Conservation (phyloP, 1,140 invertebrate species). For the Drosophila sechellia region DNA sequence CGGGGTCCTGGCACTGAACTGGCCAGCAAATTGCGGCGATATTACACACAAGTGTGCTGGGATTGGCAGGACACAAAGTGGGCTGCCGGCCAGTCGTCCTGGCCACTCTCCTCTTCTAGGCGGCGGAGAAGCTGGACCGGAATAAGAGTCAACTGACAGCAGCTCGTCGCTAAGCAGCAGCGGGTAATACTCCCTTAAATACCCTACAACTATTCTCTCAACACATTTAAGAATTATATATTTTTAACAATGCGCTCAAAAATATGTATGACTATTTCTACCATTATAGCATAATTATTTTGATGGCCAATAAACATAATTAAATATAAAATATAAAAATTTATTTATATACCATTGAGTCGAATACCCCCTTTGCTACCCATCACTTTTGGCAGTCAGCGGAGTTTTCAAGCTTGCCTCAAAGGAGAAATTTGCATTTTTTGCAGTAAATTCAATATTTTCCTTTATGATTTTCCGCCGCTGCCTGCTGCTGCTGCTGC, state of each 20-base stretch:
- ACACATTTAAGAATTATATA: no score
- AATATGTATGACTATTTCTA: no score
- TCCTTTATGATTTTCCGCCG: conserved; percentile 72
- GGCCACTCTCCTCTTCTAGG: conserved; percentile 11
- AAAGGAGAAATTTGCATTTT: conserved; percentile 75
- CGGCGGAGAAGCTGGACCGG: conserved; percentile 16
- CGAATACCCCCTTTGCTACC: background rate
- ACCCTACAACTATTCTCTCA: no score
- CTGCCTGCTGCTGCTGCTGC: conserved; percentile 25
- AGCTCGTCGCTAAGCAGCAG: no score
- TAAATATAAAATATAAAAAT: no score
- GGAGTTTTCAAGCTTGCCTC: conserved; percentile 33
- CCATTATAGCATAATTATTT: no score
- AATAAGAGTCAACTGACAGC: conserved; percentile 16
- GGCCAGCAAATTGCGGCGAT: conserved; percentile 37
- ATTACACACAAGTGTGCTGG: conserved; percentile 15
- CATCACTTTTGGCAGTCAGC: background rate
- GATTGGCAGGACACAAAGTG: background rate
- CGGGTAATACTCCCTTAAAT: no score
- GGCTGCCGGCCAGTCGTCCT: background rate
- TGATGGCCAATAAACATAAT: no score
- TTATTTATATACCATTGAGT: no score
- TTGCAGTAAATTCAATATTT: conserved; percentile 80
- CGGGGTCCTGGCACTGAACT: conserved; percentile 1
- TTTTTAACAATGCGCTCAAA: no score